Conservation (phyloP, 1,140 invertebrate species). For the Propsilocerus akamusi region DNA sequence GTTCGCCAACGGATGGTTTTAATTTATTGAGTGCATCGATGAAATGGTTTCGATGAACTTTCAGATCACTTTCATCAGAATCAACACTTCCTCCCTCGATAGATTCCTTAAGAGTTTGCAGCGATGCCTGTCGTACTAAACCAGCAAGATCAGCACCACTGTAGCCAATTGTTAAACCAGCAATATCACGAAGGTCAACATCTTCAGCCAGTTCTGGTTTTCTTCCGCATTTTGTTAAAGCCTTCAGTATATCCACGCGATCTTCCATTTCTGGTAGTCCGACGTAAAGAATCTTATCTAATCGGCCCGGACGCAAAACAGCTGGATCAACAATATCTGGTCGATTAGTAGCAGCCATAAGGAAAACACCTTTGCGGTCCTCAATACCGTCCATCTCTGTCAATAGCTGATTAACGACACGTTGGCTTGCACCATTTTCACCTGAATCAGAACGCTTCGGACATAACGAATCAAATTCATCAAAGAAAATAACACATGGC, state of each 20-base stretch:
- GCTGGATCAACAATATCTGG: conserved; percentile 96
- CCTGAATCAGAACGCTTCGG: conserved; percentile 63
- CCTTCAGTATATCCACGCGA: conserved; percentile 71
- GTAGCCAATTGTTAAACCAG: conserved; percentile 51
- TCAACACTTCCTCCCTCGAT: conserved; percentile 22
- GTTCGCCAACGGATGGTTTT: conserved; percentile 17
- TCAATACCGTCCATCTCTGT: conserved; percentile 99
- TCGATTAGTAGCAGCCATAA: conserved; percentile 92
- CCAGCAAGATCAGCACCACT: conserved; percentile 87
- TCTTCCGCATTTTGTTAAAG: conserved; percentile 77
- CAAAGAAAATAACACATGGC: conserved; percentile 99
- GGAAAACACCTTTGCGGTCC: conserved; percentile 71
- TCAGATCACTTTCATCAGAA: conserved; percentile 11
- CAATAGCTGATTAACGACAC: conserved; percentile 91
- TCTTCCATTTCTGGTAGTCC: conserved; percentile 68
- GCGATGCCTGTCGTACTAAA: conserved; percentile 63
- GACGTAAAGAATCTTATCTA: conserved; percentile 89
- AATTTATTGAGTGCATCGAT: conserved; percentile 15
- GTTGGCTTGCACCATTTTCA: conserved; percentile 47
- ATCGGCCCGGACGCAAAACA: conserved; percentile 78
- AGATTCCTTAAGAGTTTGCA: conserved; percentile 51
- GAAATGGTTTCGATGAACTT: conserved; percentile 17
- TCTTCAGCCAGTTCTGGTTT: conserved; percentile 53
- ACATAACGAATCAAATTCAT: conserved; percentile 95
- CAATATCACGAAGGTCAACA: conserved; percentile 55